Conservation (phyloP, 1,140 invertebrate species). For the Drosophila aff. region DNA sequence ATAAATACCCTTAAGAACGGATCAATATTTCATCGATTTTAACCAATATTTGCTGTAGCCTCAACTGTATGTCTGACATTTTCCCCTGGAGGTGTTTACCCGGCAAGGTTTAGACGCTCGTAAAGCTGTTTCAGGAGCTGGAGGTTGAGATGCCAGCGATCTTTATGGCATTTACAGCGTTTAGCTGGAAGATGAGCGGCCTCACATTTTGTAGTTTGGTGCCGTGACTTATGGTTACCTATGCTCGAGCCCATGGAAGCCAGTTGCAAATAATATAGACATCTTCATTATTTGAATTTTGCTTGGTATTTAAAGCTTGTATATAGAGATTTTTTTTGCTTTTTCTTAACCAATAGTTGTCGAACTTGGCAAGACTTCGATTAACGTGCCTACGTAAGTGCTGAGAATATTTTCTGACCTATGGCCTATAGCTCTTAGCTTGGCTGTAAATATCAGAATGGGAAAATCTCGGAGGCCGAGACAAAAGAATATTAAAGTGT, state of each 20-base stretch:
- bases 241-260: conserved; percentile 14
- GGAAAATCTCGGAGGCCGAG: conserved; percentile 31
- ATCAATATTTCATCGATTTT: neutral
- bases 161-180: conserved; percentile 1
- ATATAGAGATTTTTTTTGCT: too few relatives aligned
- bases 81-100: neutral
- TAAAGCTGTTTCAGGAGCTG: conserved; percentile 11
- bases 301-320: conserved; percentile 44
- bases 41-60: neutral
- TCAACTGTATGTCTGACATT: neutral
- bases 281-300: neutral
- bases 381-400: neutral
- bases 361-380: conserved; percentile 22
- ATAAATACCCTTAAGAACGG: neutral
- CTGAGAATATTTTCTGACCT: conserved; percentile 25
- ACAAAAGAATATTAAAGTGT: conserved; percentile 31
- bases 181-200: conserved; percentile 25
- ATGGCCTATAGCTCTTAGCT: conserved; percentile 22
- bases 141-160: neutral
- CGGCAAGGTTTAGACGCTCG: conserved; percentile 1
- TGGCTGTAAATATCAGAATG: conserved; percentile 11
- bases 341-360: conserved; percentile 30
- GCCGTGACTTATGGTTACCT: neutral
- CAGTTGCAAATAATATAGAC: conserved; percentile 27
- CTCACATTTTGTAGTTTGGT: neutral